Evolutionary conservation across 1,140 invertebrate genomes (phyloP).

Genomic region (Drosophila lowei): DNA sequence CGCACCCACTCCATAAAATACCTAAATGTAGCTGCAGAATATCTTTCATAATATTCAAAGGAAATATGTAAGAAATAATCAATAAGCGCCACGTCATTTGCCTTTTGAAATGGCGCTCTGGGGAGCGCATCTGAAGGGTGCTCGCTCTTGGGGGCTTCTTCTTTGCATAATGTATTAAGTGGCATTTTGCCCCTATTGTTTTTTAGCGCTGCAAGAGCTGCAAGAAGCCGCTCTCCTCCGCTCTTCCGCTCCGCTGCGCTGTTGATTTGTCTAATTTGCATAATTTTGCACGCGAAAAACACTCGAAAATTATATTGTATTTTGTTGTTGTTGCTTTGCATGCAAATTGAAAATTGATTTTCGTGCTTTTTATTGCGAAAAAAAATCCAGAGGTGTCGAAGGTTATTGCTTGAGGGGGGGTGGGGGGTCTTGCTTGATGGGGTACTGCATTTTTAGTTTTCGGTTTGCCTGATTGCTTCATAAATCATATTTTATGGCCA

Average conservation of each 20-base stretch:
- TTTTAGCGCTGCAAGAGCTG: conserved; percentile 2
- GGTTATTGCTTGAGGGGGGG: conserved; percentile 27
- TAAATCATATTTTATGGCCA: conserved; percentile 61
- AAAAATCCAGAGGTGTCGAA: conserved; percentile 59
- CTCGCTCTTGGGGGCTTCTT: conserved; percentile 8
- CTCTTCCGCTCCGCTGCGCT: background rate
- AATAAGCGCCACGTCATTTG: conserved; percentile 40
- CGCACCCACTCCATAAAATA: conserved; percentile 1
- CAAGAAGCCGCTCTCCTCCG: conserved; percentile 15
- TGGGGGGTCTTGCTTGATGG: too few relatives aligned
- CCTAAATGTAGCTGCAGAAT: conserved; percentile 23
- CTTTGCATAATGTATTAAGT: conserved; percentile 25
- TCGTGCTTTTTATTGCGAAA: conserved; percentile 56
- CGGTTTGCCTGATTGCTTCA: conserved; percentile 29
- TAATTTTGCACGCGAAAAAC: conserved; percentile 72
- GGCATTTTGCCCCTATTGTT: conserved; percentile 16
- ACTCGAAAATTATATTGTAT: conserved; percentile 51
- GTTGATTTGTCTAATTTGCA: conserved; percentile 62
- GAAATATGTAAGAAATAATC: conserved; percentile 39
- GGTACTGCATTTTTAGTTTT: conserved; percentile 17
- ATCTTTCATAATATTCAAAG: conserved; percentile 41
- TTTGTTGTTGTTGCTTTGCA: conserved; percentile 28
- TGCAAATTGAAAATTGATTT: conserved; percentile 77
- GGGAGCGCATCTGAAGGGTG: conserved; percentile 30
- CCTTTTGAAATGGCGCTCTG: conserved; percentile 27